These are phyloP conservation scores for Pangasianodon gigas DNA, from an alignment of 2,113 vertebrate genomes.

Conservation along the genomic window DNA sequence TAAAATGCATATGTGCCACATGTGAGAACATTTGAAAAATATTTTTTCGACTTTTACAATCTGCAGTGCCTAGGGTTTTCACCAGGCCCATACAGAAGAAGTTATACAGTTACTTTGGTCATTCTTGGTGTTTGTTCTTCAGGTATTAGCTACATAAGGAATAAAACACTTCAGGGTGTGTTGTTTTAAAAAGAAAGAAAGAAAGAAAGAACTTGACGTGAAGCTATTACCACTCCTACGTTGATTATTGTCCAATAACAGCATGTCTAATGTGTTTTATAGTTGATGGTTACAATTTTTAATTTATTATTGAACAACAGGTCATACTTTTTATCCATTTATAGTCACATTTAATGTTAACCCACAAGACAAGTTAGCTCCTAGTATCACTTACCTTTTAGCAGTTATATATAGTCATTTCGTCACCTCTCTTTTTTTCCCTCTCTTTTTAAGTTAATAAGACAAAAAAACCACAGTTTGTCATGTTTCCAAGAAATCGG, in stretches of 20 bases:
- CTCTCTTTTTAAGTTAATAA: background rate
- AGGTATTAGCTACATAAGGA: background rate
- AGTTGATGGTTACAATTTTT: background rate
- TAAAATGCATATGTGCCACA: background rate
- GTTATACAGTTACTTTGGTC: background rate
- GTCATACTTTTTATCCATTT: background rate
- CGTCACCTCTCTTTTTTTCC: background rate
- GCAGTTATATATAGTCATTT: no score
- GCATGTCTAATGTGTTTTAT: background rate
- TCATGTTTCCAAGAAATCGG: background rate
- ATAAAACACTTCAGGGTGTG: background rate
- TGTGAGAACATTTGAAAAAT: background rate
- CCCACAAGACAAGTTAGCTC: background rate
- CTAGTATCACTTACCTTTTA: background rate
- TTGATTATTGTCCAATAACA: background rate
- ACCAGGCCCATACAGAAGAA: background rate
- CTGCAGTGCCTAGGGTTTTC: background rate
- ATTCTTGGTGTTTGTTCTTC: background rate
- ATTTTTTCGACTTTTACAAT: background rate
- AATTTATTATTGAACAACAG: background rate
- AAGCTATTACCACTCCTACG: no score
- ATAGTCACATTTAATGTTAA: background rate
- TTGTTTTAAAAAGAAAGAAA: background rate
- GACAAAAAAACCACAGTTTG: background rate
- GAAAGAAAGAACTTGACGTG: no score